Conservation (phyloP, 2,888 invertebrate species). For the Erebia palarica region DNA sequence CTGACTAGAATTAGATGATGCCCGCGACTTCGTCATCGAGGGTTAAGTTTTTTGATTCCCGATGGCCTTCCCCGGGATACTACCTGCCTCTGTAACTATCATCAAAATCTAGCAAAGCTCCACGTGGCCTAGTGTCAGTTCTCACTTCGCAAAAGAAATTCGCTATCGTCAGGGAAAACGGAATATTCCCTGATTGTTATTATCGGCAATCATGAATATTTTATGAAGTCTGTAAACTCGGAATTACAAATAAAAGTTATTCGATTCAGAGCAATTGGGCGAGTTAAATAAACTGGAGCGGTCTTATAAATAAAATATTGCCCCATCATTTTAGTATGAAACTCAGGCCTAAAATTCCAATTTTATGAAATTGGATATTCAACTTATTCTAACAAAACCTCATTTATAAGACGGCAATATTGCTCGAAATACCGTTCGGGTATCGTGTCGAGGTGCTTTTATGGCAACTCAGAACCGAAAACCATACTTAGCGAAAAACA, state of each 20-base stretch:
- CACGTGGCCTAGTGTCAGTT: background rate
- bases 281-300: slow-evolving; percentile 24
- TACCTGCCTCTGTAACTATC: too few relatives aligned
- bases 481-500: too few relatives aligned
- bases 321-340: slow-evolving; percentile 5
- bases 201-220: slow-evolving; percentile 28
- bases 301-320: slow-evolving; percentile 25
- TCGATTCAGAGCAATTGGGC: slow-evolving; percentile 21
- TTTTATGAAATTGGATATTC: slow-evolving; percentile 2
- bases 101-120: too few relatives aligned
- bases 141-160: background rate
- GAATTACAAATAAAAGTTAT: slow-evolving; percentile 31
- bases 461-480: too few relatives aligned
- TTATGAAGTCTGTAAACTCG: slow-evolving; percentile 23
- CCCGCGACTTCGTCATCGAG: too few relatives aligned
- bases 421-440: too few relatives aligned
- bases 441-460: too few relatives aligned
- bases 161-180: background rate
- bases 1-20: too few relatives aligned
- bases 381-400: background rate
- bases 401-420: background rate
- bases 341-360: background rate
- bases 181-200: slow-evolving; percentile 4
- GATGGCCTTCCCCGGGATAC: too few relatives aligned
- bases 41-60: too few relatives aligned